Evolutionary conservation across 1,140 invertebrate species (phyloP), one percentile per base, ranked within the genome.

Genomic region (Drosophila saltans): DNA sequence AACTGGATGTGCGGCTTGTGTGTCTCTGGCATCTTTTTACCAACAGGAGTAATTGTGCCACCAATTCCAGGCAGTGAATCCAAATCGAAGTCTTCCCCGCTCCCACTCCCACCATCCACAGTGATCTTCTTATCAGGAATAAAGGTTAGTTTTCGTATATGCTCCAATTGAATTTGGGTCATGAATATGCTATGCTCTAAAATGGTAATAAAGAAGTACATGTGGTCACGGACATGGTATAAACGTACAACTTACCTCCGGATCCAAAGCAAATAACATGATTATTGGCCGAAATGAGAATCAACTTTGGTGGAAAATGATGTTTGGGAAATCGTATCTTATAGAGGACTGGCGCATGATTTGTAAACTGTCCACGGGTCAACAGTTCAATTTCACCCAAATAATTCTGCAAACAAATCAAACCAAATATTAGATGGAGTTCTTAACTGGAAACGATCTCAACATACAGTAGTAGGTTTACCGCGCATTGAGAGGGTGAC

Each of bases 111-210:
- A 36, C 8, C 45, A 30, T 30, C 55, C 10, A 2, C 33, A 21
- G 33, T 78, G 39, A 67, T 73, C 21, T 78, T 74, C 11, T 75
- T 77, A 43, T 90, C 73, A 1, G 71, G 58, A 60, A 91, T 77
- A 40, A 90, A 92, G 3, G 91, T 76, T 4, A 91, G 69, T 55
- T 92, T 92, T 26, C 91, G 81, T 16, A 81, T 91, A 39, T 92
- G 91, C 67, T 92, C 91, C 66, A 92, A 57, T 55, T 92, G 91
- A 52, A 92, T 92, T 72, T 90, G 91, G 28, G 91, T 92, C 79
- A 91, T 86, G 40, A 92, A 92, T 36, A 90, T 84, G 56, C 91
- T 88, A 52, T 88, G 85, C 73, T 91, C 91, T 91, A 62, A 52
- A 40, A 21, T 24, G 11, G 9, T 26, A 59, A 4, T 9, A 2